These are phyloP conservation scores for Anomalospiza imberbis DNA, from an alignment of 2,797 vertebrate genomes.

Conservation along the genomic window DNA sequence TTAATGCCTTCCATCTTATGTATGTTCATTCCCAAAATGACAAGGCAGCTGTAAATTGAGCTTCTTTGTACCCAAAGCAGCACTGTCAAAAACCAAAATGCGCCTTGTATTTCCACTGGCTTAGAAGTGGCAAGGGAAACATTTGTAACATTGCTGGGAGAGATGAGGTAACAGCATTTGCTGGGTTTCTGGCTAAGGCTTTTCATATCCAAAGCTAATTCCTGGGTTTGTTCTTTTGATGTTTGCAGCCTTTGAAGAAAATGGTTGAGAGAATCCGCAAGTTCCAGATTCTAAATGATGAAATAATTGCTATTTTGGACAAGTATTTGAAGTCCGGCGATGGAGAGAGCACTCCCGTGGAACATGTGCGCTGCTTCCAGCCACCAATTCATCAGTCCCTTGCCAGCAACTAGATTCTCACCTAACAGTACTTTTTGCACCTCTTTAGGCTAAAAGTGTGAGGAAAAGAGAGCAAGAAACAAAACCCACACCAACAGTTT, in stretches of 20 bases:
- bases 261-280: slow-evolving; percentile 98
- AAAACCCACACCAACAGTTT: not conserved
- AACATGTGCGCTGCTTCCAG: slow-evolving; percentile 97
- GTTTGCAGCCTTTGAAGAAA: slow-evolving; percentile 90
- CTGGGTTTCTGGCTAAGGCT: not conserved
- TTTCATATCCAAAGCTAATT: not conserved
- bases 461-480: not conserved
- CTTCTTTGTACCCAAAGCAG: not conserved
- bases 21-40: not conserved
- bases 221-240: not conserved
- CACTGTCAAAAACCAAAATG: not conserved
- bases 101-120: not conserved
- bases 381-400: slow-evolving; percentile 97
- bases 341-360: slow-evolving; percentile 93
- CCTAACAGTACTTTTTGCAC: not conserved
- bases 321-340: slow-evolving; percentile 96
- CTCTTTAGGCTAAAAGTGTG: not conserved
- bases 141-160: not conserved
- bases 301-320: slow-evolving; percentile 94
- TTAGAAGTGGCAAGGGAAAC: not conserved
- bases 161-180: not conserved
- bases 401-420: slow-evolving; percentile 84
- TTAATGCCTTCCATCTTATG: not conserved
- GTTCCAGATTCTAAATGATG: slow-evolving; percentile 94
- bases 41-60: not conserved